These are phyloP conservation scores for Ruditapes philippinarum DNA, from an alignment of 1,140 invertebrate genomes.

Conservation along the genomic window DNA sequence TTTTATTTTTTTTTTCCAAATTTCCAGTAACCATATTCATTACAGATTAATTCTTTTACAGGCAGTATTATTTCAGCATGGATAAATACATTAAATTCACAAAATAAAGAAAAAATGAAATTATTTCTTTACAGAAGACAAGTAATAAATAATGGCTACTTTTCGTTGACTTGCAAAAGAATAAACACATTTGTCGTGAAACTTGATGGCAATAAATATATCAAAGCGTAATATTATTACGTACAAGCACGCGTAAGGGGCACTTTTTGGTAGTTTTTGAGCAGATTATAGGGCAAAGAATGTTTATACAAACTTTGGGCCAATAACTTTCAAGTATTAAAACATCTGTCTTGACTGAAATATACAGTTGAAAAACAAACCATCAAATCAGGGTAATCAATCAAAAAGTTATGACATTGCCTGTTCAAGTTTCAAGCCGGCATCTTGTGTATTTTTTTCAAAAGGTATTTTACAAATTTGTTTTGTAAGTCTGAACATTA, in stretches of 20 bases:
- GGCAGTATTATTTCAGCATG: too few species aligned
- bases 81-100: too few species aligned
- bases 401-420: too few species aligned
- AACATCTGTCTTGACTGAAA: not conserved
- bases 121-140: not conserved
- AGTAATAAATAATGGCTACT: not conserved
- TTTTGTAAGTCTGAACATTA: too few species aligned
- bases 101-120: too few species aligned
- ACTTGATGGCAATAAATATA: constrained; percentile 24
- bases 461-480: too few species aligned
- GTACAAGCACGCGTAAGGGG: constrained; percentile 1
- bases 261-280: not conserved
- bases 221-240: constrained; percentile 1
- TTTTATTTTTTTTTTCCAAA: too few species aligned
- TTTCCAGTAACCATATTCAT: too few species aligned
- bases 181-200: constrained; percentile 26
- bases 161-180: not conserved
- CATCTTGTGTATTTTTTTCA: too few species aligned
- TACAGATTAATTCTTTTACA: too few species aligned
- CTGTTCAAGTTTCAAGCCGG: too few species aligned
- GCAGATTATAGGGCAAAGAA: constrained; percentile 35
- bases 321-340: not conserved
- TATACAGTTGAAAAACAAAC: not conserved
- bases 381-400: too few species aligned
- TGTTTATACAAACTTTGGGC: constrained; percentile 45